Percentiles rank a stretch among this genome's conserved stretches.
Evolutionary conservation across 2,888 invertebrate species (phyloP).

Genomic region (Drosophila nigricruria): DNA sequence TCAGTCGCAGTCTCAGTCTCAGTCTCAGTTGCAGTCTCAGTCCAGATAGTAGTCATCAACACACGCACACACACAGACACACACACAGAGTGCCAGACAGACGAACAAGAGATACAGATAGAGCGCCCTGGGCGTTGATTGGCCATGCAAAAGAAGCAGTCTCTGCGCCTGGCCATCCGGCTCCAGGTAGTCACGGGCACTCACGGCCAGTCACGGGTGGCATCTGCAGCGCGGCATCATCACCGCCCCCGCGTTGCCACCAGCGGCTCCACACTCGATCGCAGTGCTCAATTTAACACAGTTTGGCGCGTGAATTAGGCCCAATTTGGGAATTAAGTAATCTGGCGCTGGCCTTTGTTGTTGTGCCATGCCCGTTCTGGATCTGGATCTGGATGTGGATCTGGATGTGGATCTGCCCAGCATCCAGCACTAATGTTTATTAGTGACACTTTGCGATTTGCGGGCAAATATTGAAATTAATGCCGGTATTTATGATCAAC

Average conservation of each 20-base stretch:
- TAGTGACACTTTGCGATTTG: conserved; percentile 66
- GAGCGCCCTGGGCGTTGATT: conserved; percentile 77
- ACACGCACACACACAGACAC: conserved; percentile 35
- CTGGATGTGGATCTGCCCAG: no score
- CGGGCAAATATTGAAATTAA: conserved; percentile 45
- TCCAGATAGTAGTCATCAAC: conserved; percentile 72
- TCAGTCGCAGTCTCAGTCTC: no score
- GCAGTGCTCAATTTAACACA: conserved; percentile 82
- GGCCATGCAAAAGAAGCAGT: conserved; percentile 70
- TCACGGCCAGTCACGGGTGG: conserved; percentile 78
- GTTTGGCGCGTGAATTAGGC: conserved; percentile 84
- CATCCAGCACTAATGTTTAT: conserved; percentile 59
- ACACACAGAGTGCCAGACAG: conserved; percentile 28
- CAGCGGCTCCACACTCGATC: conserved; percentile 19
- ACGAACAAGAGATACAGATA: conserved; percentile 53
- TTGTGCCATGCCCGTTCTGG: conserved; percentile 19
- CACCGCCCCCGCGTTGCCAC: conserved; percentile 49
- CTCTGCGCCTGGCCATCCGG: conserved; percentile 27
- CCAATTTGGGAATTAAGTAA: conserved; percentile 84
- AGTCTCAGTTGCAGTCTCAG: conserved; percentile 11
- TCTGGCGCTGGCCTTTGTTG: conserved; percentile 65
- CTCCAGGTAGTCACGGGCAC: conserved; percentile 70
- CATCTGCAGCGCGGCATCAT: conserved; percentile 61
- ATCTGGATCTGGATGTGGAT: neutral
- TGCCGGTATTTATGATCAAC: conserved; percentile 9